Evolutionary conservation across 2,797 vertebrate genomes (phyloP), one percentile per base, ranked within the genome.

Genomic region (Garrulus glandarius): DNA sequence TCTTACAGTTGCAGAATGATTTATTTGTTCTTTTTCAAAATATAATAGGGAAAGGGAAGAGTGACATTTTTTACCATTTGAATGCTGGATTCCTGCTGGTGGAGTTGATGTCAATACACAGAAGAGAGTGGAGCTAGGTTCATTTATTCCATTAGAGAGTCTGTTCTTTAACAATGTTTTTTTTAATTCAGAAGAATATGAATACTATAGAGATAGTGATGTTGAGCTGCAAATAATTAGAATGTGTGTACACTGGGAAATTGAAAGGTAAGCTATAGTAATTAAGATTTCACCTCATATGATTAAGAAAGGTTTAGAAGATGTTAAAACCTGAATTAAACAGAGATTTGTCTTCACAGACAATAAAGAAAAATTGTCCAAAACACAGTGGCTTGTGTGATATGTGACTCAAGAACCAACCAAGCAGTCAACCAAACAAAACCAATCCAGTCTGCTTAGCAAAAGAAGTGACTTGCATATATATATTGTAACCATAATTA

Each of bases 11-110:
- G 29, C 37, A 68, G 64, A 75, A 80, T 23, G 34, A 56, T 95
- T 97, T 93, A 65, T 95, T 87, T 89, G 44, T 89, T 89, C 78
- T 92, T 24, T 50, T 84, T 95, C 75, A 34, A 84, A 96, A 95
- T 87, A 82, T 65, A 91, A 79, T 47, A 15, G 30, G 26, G 30
- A 76, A 76, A 53, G 34, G 5, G 9, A 21, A 76, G 44, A 84
- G 46, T 44, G 60, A 46, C n/a, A 32, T 76, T 69, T 93, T 92
- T 93, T 78, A 41, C 59, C 3, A 3, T 71, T 74, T 8, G 2
- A 67, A 29, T 36, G 10, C 30, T 74, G 49, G 52, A 70, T 82
- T 84, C 55, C 68, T 83, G 75, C 60, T 95, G n/a, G 20, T 94
- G 68, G 32, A 87, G 78, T 43, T 87, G 47, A 74, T 85, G 69